Evolutionary conservation across 2,797 vertebrate genomes (phyloP), one percentile per base, ranked within the genome.

Genomic region (Galagoides demidoff): DNA sequence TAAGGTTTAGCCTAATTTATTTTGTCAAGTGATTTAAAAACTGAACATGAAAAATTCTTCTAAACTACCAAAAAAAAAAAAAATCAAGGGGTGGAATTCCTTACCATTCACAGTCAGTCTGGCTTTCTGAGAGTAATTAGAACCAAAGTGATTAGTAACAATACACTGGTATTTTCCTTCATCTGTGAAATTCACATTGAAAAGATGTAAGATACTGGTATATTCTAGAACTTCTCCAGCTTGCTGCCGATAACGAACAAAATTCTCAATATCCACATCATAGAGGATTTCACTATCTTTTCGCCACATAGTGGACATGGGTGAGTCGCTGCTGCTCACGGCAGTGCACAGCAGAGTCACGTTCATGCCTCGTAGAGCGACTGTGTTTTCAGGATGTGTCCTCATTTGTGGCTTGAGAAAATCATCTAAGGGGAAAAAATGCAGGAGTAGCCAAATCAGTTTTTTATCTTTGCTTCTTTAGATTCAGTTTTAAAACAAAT

Each of bases 141-240:
- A 99, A 76, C 99, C 99, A 55, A 99, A 99, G 95, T 99, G 98
- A 95, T 99, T 99, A 96, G 98, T 99, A 91, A 99, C 98, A 1
- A 99, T 98, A 92, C 99, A 99, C 96, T 99, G 99, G 12, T 99
- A 99, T 94, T 97, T 99, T n/a, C 99, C 99, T 96, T 99, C 99
- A 61, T 99, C 99, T 1, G 99, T 99, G 98, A 99, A 99, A 92
- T 99, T 99, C 94, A 99, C 98, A 20, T 95, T 98, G 96, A 98
- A 98, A 73, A 99, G 98, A 86, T 98, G 98, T 83, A 99, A 96
- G 77, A 98, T 81, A 7, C 98, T 98, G 59, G 98, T 99, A 34
- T 98, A 98, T 57, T 99, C 98, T 1, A 99, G 97, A 63, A 98
- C 97, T 93, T 98, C 98, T 1, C 96, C 97, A 27, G 96, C 98